Evolutionary conservation across 2,888 invertebrate genomes (phyloP).

Genomic region (Camponotus fellah): DNA sequence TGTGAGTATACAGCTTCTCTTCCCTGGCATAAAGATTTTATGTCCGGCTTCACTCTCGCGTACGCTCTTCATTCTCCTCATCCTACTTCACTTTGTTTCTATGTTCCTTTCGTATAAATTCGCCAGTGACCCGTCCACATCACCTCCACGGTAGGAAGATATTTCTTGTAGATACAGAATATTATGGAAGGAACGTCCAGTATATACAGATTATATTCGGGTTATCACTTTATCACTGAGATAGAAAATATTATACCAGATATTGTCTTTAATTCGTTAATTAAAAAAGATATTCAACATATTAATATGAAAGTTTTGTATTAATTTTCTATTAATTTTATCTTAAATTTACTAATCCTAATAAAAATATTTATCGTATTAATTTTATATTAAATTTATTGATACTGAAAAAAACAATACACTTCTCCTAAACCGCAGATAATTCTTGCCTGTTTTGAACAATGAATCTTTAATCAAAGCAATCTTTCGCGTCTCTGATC

Average conservation of each 20-base stretch:
- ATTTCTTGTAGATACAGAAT: slow-evolving; percentile 5
- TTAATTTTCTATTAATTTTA: not conserved
- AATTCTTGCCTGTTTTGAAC: not conserved
- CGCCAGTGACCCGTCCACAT: slow-evolving; percentile 32
- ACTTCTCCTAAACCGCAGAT: not conserved
- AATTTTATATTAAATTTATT: not conserved
- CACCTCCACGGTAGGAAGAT: not conserved
- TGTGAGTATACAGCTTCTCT: slow-evolving; percentile 63
- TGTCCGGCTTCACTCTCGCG: slow-evolving; percentile 56
- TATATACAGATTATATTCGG: not conserved
- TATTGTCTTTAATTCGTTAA: not conserved
- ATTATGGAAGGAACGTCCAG: not conserved
- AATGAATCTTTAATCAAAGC: slow-evolving; percentile 13
- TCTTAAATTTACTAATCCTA: not conserved
- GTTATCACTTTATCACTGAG: not conserved
- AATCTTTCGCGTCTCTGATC: not conserved
- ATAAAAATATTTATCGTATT: not conserved
- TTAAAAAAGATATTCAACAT: not conserved
- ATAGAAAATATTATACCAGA: not conserved
- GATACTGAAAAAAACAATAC: not conserved
- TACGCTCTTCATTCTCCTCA: slow-evolving; percentile 27
- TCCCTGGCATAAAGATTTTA: slow-evolving; percentile 77
- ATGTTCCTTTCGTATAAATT: slow-evolving; percentile 19
- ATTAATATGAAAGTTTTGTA: not conserved
- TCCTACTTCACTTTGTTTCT: slow-evolving; percentile 44